Conservation (phyloP, 2,113 vertebrate species). For the Cinclus cinclus region DNA sequence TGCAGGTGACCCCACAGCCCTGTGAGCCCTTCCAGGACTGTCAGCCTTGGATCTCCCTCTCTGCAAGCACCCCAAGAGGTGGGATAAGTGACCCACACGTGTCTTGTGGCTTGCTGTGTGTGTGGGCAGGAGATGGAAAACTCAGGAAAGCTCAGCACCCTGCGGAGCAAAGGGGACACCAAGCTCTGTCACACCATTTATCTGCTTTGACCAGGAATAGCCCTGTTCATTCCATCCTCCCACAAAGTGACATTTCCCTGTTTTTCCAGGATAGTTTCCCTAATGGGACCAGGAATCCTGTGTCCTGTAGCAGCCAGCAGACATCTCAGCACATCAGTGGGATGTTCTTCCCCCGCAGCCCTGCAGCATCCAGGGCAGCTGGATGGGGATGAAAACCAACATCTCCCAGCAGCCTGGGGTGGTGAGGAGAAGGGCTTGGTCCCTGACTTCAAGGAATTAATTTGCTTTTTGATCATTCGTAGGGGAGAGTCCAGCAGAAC, state of each 20-base stretch:
- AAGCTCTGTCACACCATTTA: accelerated
- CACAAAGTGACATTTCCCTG: background rate
- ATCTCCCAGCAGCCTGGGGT: background rate
- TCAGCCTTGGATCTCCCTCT: background rate
- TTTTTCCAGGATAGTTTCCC: background rate
- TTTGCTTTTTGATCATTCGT: accelerated
- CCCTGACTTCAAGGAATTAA: background rate
- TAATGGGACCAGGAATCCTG: accelerated
- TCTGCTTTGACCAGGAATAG: background rate
- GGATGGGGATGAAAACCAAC: background rate
- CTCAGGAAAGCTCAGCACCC: background rate
- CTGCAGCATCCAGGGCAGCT: accelerated
- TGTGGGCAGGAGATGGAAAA: background rate
- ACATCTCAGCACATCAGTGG: background rate
- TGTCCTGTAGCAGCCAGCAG: background rate
- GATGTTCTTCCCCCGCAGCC: background rate
- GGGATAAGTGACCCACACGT: background rate
- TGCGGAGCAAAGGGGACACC: accelerated
- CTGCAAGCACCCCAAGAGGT: background rate
- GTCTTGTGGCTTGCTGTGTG: background rate
- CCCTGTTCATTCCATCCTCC: background rate
- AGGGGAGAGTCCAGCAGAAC: background rate
- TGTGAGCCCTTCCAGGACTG: background rate
- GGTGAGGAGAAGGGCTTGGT: accelerated
- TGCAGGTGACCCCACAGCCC: background rate